Evolutionary conservation across 2,888 invertebrate genomes (phyloP).

Genomic region (Ornithoptera priamus): DNA sequence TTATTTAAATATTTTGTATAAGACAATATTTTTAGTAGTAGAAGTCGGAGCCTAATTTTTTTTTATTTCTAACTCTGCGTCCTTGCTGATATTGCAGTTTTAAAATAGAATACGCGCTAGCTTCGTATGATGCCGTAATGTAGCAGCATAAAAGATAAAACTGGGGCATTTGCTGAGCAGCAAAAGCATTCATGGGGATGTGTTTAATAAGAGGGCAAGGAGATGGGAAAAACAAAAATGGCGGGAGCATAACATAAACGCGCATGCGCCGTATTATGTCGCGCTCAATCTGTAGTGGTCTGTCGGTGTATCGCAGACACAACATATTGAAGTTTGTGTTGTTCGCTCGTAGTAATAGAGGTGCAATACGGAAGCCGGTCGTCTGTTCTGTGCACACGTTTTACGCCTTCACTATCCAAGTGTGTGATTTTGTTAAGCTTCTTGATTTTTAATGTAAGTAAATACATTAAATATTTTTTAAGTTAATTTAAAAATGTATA

Average conservation of each 20-base stretch:
- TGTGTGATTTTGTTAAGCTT: constrained; percentile 12
- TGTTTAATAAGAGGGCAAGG: constrained; percentile 17
- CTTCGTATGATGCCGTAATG: constrained; percentile 15
- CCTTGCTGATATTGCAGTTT: neutral
- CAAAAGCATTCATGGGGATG: constrained; percentile 26
- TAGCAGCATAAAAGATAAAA: constrained; percentile 25
- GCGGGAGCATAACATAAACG: constrained; percentile 26
- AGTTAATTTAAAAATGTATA: neutral
- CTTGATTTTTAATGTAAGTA: constrained; percentile 19
- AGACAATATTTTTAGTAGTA: too few species aligned
- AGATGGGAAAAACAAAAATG: constrained; percentile 29
- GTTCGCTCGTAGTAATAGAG: constrained; percentile 16
- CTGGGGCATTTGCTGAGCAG: constrained; percentile 26
- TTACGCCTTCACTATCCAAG: constrained; percentile 9
- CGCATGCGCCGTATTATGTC: constrained; percentile 42
- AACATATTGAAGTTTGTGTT: constrained; percentile 31
- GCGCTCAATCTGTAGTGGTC: constrained; percentile 42
- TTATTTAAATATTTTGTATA: too few species aligned
- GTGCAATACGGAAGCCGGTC: constrained; percentile 25
- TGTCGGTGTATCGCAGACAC: constrained; percentile 34
- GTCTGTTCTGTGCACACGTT: constrained; percentile 13
- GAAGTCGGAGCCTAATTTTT: too few species aligned
- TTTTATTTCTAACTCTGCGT: too few species aligned
- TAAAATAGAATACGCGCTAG: constrained; percentile 10
- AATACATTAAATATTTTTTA: neutral